These are phyloP conservation scores for Edolisoma coerulescens DNA, from an alignment of 2,113 vertebrate genomes.

Conservation along the genomic window DNA sequence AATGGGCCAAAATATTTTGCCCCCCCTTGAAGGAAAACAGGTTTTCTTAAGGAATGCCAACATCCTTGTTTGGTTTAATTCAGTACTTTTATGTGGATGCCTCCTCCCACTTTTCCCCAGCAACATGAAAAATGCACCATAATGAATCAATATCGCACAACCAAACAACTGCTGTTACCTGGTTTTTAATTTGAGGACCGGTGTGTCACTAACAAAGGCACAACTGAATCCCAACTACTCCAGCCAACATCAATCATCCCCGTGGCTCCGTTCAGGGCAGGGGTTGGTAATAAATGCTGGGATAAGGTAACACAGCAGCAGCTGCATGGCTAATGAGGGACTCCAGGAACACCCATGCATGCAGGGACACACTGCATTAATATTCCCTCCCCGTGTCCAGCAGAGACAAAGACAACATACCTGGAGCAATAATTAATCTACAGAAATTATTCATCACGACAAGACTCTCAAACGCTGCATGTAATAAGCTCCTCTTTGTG, in stretches of 20 bases:
- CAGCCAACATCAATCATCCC: background rate
- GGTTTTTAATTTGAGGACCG: background rate
- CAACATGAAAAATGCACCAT: background rate
- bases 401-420: background rate
- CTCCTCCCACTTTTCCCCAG: background rate
- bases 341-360: background rate
- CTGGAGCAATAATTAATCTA: background rate
- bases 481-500: accelerated
- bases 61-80: background rate
- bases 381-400: background rate
- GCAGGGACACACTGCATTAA: background rate
- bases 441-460: background rate
- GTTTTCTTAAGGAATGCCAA: background rate
- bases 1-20: background rate
- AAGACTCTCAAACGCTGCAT: background rate
- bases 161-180: background rate
- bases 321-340: background rate
- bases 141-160: background rate
- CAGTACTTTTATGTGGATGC: background rate
- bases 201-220: background rate
- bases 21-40: background rate
- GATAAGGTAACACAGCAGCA: background rate
- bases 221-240: background rate
- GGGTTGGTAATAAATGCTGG: background rate
- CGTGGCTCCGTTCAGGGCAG: background rate